Evolutionary conservation across 1,140 invertebrate species (phyloP).

Genomic region (Drosophila asahinai): DNA sequence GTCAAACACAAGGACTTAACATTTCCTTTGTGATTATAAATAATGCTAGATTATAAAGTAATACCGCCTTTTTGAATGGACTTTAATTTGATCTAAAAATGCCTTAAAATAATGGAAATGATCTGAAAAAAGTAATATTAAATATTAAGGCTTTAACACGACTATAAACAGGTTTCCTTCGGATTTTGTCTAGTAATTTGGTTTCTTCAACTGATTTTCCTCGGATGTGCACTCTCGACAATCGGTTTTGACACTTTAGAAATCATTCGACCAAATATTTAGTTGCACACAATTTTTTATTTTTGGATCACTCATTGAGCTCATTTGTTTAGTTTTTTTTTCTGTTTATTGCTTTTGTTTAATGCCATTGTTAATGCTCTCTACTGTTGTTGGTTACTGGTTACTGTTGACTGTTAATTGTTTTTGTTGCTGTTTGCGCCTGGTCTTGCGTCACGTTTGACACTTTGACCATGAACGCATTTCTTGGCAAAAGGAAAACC

Average conservation of each 20-base stretch:
- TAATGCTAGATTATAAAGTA: no score
- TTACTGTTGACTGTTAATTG: constrained; percentile 26
- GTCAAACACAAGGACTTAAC: no score
- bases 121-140: not conserved
- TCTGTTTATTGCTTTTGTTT: constrained; percentile 16
- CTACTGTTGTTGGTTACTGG: constrained; percentile 12
- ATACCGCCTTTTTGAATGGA: no score
- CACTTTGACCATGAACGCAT: constrained; percentile 80
- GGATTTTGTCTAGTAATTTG: no score
- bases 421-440: constrained; percentile 35
- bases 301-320: constrained; percentile 38
- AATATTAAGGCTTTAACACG: not conserved
- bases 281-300: constrained; percentile 43
- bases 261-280: constrained; percentile 56
- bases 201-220: constrained; percentile 9
- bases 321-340: constrained; percentile 21
- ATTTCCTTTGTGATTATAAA: no score
- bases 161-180: not conserved
- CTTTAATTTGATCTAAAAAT: not conserved
- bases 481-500: constrained; percentile 69
- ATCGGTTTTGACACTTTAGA: constrained; percentile 39
- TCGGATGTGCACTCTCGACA: constrained; percentile 1
- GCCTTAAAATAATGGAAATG: not conserved
- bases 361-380: constrained; percentile 38
- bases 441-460: constrained; percentile 64